Evolutionary conservation across 2,113 vertebrate genomes (phyloP).

Genomic region (Mastomys coucha): DNA sequence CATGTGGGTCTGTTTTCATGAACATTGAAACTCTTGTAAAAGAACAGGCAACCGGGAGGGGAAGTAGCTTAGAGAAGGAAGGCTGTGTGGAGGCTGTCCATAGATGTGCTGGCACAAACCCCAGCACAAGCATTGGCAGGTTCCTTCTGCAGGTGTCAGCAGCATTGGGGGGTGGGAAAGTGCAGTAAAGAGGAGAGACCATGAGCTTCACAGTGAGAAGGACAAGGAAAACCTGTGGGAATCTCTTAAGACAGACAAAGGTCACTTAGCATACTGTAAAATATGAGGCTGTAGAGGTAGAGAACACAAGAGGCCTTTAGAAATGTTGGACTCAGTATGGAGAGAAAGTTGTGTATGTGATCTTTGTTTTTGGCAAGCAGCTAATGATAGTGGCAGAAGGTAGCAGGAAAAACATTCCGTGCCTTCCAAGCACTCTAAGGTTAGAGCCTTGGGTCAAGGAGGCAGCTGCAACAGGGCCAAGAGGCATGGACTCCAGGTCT

Average conservation of each 20-base stretch:
- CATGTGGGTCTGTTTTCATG: not conserved
- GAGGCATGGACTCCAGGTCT: not conserved
- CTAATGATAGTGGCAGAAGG: not conserved
- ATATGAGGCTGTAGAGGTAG: not conserved
- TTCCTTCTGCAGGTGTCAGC: not conserved
- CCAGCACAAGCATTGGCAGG: not conserved
- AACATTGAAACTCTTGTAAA: too few relatives aligned
- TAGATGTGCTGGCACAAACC: not conserved
- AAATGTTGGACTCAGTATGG: not conserved
- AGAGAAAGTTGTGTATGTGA: not conserved
- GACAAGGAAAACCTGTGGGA: not conserved
- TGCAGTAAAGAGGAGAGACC: not conserved
- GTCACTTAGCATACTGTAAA: not conserved
- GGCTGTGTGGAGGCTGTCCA: not conserved
- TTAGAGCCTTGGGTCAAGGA: not conserved
- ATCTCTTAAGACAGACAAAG: not conserved
- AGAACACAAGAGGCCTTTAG: not conserved
- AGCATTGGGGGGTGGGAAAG: fast-evolving
- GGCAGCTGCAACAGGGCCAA: not conserved
- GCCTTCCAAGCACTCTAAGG: not conserved
- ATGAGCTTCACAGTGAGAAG: not conserved
- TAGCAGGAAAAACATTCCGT: not conserved
- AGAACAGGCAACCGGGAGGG: not conserved
- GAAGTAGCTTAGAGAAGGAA: not conserved
- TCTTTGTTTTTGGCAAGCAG: not conserved